Evolutionary conservation across 2,888 invertebrate species (phyloP).

Genomic region (Muschampia plurimacula): DNA sequence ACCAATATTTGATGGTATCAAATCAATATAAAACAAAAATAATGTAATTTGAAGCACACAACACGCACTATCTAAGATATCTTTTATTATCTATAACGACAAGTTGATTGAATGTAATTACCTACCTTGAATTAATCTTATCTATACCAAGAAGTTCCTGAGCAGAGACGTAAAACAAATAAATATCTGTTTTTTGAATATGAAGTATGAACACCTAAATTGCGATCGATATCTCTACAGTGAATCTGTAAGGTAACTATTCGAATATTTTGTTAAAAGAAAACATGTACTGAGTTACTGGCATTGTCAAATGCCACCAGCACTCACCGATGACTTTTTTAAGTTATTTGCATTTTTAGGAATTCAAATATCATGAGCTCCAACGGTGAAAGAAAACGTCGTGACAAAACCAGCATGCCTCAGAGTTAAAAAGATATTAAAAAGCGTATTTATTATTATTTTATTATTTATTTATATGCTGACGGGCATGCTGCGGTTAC

Average conservation of each 20-base stretch:
- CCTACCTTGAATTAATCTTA: constrained; percentile 37
- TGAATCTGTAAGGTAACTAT: not conserved
- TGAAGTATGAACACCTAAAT: not conserved
- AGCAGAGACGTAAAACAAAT: constrained; percentile 27
- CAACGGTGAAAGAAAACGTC: no score
- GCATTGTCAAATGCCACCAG: no score
- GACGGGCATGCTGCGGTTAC: no score
- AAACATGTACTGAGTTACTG: no score
- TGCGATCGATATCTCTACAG: not conserved
- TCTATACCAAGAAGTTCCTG: constrained; percentile 32
- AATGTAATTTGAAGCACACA: constrained; percentile 1
- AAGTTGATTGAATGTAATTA: constrained; percentile 39
- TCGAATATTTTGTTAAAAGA: not conserved
- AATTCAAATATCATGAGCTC: no score
- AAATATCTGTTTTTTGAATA: not conserved
- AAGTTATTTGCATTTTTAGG: no score
- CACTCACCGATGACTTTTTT: no score
- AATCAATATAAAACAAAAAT: constrained; percentile 2
- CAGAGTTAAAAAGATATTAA: no score
- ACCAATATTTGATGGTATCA: not conserved
- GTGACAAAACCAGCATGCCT: no score
- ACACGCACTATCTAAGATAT: constrained; percentile 19
- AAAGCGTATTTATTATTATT: no score
- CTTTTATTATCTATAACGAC: constrained; percentile 31
- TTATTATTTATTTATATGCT: no score